Evolutionary conservation across 2,797 vertebrate genomes (phyloP), one percentile per base, ranked within the genome.

Genomic region (Sebastes trivittatus): DNA sequence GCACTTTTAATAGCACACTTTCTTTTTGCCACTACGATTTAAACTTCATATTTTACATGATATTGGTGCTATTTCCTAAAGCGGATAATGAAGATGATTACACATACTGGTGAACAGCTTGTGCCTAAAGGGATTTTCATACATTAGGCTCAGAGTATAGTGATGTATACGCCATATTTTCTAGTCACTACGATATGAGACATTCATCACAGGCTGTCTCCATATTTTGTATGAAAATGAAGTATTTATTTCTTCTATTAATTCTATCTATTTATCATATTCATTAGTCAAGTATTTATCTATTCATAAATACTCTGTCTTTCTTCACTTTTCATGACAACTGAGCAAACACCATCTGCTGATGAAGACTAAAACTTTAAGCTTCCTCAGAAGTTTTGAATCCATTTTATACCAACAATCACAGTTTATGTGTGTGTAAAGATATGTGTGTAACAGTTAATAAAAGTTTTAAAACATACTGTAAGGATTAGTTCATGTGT

Each of bases 1-100:
- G 89, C 84, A 83, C 42, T 87, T 89, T 85, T 11, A 63, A 22
- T 7, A 38, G 23, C 55, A 18, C 14, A n/a, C 30, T 64, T 9
- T 49, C 11, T 67, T 69, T 80, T 80, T 61, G 54, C 65, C n/a
- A 14, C 38, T 61, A 7, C 42, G 32, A 29, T 49, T 60, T 5
- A 65, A 36, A 10, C 6, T 11, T 38, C 18, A 65, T 11, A 14
- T 32, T 72, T 6, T 20, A 54, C 22, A 27, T 25, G 16, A 11
- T 46, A 20, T 70, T 7, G 16, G 38, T 42, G 11, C 10, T 46
- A 5, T 36, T 27, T 60, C 20, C 72, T 38, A 14, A 38, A 69
- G 52, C 11, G 4, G 22, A 69, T 64, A 30, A 82, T 54, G 0
- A 55, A 34, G 29, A 58, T 0, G 7, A 70, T 73, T 67, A 67